Conservation (phyloP, 2,113 vertebrate species). For the Sporophila hypoxantha region DNA sequence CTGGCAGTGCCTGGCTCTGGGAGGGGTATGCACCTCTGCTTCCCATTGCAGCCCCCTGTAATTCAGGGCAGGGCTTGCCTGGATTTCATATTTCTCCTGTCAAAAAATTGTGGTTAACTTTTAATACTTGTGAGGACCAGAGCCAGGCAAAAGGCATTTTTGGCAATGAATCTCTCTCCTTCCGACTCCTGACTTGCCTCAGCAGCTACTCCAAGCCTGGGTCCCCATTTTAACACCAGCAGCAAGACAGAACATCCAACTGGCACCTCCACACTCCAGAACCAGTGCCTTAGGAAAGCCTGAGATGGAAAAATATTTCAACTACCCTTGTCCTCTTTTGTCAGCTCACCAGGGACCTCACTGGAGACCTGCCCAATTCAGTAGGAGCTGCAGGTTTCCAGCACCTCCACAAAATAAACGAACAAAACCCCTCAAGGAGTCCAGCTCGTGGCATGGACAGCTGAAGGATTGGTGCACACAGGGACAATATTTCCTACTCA, state of each 20-base stretch:
- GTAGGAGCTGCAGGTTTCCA: neutral
- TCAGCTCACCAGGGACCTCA: neutral
- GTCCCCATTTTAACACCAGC: neutral
- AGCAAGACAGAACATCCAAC: neutral
- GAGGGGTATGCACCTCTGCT: neutral
- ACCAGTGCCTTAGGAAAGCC: neutral
- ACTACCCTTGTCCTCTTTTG: neutral
- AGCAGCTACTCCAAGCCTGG: neutral
- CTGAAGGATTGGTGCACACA: neutral
- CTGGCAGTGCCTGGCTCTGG: neutral
- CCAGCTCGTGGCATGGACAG: neutral
- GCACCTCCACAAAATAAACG: neutral
- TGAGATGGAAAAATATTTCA: neutral
- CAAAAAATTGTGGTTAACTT: neutral
- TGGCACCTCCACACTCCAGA: neutral
- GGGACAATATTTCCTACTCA: neutral
- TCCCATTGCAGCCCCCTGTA: neutral
- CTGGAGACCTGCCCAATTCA: neutral
- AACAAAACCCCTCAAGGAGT: neutral
- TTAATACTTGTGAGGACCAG: neutral
- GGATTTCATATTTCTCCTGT: neutral
- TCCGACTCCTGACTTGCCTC: neutral
- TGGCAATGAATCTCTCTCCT: neutral
- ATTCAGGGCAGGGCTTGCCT: neutral
- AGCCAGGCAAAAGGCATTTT: neutral